Evolutionary conservation across 1,140 invertebrate genomes (phyloP).

Genomic region (Drosophila nikananu): DNA sequence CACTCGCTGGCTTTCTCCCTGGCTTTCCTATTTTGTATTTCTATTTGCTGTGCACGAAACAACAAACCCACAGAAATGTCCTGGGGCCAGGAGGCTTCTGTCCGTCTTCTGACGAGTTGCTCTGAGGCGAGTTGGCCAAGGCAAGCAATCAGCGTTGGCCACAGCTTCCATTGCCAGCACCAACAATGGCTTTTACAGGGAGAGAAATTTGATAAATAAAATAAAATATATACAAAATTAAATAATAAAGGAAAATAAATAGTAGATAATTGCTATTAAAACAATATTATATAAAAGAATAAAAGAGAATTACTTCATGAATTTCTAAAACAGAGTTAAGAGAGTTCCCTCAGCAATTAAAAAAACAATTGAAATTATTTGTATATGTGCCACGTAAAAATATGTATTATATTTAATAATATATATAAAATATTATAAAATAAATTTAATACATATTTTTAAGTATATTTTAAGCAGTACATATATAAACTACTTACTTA

Average conservation of each 20-base stretch:
- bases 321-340: too few relatives aligned
- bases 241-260: background rate
- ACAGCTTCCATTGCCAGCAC: slow-evolving; percentile 3
- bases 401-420: background rate
- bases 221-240: background rate
- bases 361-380: background rate
- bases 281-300: too few relatives aligned
- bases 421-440: background rate
- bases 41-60: background rate
- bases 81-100: slow-evolving; percentile 18
- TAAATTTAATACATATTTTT: background rate
- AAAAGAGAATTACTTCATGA: too few relatives aligned
- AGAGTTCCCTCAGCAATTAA: too few relatives aligned
- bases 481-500: background rate
- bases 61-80: slow-evolving; percentile 26
- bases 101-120: slow-evolving; percentile 19
- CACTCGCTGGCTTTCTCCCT: background rate
- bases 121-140: slow-evolving; percentile 14
- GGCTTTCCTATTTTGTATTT: slow-evolving; percentile 3
- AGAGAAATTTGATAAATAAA: background rate
- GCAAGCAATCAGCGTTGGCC: slow-evolving; percentile 35
- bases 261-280: too few relatives aligned
- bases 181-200: slow-evolving; percentile 3
- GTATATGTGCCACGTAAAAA: too few relatives aligned
- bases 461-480: background rate